A percentile compares a stretch with the other conserved stretches of the same genome.
phyloP scores from a whole-genome alignment of 2,113 vertebrate genomes.

The Edolisoma coerulescens region DNA sequence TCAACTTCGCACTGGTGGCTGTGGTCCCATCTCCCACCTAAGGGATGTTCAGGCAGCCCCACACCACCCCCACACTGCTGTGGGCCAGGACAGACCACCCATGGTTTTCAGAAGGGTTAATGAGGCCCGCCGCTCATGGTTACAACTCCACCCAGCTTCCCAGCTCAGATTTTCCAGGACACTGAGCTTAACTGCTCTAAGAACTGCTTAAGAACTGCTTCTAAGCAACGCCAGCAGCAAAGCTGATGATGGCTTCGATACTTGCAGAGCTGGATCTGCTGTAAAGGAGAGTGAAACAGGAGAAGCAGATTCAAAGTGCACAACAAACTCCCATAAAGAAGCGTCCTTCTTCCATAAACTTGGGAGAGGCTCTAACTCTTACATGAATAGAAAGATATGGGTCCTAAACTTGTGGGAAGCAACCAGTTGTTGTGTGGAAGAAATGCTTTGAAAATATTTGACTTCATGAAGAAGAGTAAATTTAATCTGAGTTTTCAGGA shows the following conservation, averaged over 20 bases:
- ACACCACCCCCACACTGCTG: neutral
- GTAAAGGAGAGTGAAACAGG: neutral
- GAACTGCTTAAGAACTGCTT: no score
- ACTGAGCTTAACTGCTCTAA: neutral
- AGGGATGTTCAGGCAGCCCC: neutral
- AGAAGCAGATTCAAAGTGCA: neutral
- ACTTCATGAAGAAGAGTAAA: neutral
- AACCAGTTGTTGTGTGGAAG: neutral
- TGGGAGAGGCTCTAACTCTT: neutral
- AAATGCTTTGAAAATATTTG: neutral
- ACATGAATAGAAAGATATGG: neutral
- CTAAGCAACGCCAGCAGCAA: neutral
- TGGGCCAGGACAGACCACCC: neutral
- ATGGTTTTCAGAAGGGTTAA: neutral
- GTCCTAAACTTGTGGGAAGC: neutral
- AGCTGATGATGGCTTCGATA: accelerated
- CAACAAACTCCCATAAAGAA: neutral
- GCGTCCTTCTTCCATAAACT: neutral
- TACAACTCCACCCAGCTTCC: neutral
- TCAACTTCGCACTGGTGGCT: neutral
- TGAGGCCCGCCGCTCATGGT: neutral
- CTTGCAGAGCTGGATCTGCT: neutral
- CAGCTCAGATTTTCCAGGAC: neutral
- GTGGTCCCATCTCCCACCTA: neutral
- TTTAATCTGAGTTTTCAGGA: neutral